Percentiles rank a stretch among this genome's conserved stretches.
Conservation (phyloP, 2,113 vertebrate species). For the Peucedramus taeniatus region DNA sequence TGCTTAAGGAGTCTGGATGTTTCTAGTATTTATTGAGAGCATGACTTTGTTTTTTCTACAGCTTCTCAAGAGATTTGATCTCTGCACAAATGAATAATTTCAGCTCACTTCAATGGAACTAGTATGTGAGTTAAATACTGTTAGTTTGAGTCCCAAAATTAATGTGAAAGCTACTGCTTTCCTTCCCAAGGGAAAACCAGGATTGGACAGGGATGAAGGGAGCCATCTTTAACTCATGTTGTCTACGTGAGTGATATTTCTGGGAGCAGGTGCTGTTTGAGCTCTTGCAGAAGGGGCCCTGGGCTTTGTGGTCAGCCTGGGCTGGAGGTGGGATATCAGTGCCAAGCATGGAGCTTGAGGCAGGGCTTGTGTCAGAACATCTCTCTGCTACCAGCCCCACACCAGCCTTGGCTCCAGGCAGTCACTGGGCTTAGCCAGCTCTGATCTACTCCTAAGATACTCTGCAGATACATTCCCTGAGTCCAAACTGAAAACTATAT, state of each 20-base stretch:
- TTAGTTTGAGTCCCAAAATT: neutral
- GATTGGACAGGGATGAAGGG: neutral
- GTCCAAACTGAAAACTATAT: neutral
- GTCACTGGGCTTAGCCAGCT: neutral
- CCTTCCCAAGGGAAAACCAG: neutral
- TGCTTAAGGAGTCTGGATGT: neutral
- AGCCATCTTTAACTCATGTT: neutral
- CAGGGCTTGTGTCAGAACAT: accelerated
- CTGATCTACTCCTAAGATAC: neutral
- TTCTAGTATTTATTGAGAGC: neutral
- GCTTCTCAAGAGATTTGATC: neutral
- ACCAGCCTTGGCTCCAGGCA: neutral
- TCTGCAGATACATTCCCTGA: neutral
- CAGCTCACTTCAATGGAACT: neutral
- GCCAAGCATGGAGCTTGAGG: accelerated
- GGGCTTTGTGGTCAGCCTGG: neutral
- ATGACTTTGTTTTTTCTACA: neutral
- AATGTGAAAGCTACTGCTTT: neutral
- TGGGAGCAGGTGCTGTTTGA: neutral
- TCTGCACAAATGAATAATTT: neutral
- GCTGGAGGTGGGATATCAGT: neutral
- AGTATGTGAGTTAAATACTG: neutral
- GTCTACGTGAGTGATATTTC: neutral
- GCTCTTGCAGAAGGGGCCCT: neutral
- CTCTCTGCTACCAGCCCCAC: neutral